Base-by-base conservation (phyloP, 2,888 invertebrate species). In the Taenaris catops region DNA sequence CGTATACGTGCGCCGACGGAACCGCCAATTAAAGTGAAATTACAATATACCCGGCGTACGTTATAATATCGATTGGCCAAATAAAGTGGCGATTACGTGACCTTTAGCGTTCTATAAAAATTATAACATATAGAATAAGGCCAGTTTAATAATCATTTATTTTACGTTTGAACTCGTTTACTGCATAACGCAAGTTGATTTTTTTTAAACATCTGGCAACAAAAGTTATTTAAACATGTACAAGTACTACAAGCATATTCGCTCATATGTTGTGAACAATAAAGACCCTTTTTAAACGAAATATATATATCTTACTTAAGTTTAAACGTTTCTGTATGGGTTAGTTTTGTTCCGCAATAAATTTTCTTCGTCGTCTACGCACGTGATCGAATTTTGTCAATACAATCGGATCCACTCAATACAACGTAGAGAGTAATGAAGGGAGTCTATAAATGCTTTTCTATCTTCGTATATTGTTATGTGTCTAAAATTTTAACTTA, bases 11-110 rank as follows among this genome's bases (percentile, higher is more conserved):
- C 44, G 45, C 41, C 48, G 46, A 44, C 39, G 39, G 46, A 24
- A 46, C 49, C 40, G 45, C 48, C 50, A 55, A 49, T 55, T 51
- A 55, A 42, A 41, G 43, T 44, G 35, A 49, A 52, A 51, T 48
- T 49, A 53, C 46, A 46, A 46, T 49, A 48, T 49, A 45, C 31
- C 40, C 37, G 36, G 33, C 31, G 34, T 26, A 36, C 42, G 44
- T 46, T 45, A 47, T 44, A 41, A 45, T 46, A 51, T 49, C 45
- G 46, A 53, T 41, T 45, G 38, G 41, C 35, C 42, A 40, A 44
- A 50, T 50, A 45, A 49, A 47, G 46, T 28, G 34, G 26, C 42
- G 34, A 43, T 43, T 44, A 49, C 41, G 36, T 27, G 29, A 38
- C 38, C 31, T 38, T 44, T 41, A 38, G 34, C 37, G 35, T 34